Percentiles rank a stretch among this genome's conserved stretches.
These are phyloP conservation scores for Spatulosminthurus flaviceps DNA, from an alignment of 2,888 invertebrate species.

Conservation along the genomic window DNA sequence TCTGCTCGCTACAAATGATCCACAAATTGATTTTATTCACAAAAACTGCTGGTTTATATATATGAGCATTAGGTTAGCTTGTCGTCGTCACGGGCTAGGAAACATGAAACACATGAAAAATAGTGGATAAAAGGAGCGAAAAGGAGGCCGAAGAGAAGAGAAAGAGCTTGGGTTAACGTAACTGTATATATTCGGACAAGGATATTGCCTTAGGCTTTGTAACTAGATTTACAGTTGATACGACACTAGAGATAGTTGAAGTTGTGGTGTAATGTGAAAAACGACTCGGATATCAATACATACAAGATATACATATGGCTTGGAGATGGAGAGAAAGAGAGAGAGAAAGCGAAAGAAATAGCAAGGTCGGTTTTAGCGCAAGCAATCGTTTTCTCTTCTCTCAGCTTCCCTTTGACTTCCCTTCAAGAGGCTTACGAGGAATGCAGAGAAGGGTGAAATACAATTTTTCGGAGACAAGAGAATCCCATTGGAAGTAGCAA, in stretches of 20 bases:
- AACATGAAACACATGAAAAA: conserved; percentile 8
- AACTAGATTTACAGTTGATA: conserved; percentile 37
- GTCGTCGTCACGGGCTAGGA: conserved; percentile 22
- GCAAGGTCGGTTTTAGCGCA: conserved; percentile 19
- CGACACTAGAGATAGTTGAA: conserved; percentile 26
- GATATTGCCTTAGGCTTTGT: conserved; percentile 19
- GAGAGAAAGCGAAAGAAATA: too few species aligned
- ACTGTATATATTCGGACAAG: conserved; percentile 2
- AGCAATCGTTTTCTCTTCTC: conserved; percentile 8
- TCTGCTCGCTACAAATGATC: conserved; percentile 6
- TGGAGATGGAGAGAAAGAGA: neutral
- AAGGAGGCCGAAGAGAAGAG: neutral
- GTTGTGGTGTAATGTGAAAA: conserved; percentile 27
- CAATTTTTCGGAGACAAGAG: conserved; percentile 36
- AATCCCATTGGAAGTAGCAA: conserved; percentile 38
- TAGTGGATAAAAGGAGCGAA: neutral
- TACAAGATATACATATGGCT: neutral
- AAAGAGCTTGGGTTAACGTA: conserved; percentile 1
- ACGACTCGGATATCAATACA: conserved; percentile 15
- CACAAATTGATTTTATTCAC: conserved; percentile 2
- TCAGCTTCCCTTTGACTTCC: conserved; percentile 25
- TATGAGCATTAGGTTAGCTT: conserved; percentile 3
- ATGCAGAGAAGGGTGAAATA: conserved; percentile 44
- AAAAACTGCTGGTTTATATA: neutral
- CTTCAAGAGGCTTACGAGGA: conserved; percentile 33